Evolutionary conservation across 2,888 invertebrate genomes (phyloP), one percentile per base, ranked within the genome.

Genomic region (Acanthopleura granulata): DNA sequence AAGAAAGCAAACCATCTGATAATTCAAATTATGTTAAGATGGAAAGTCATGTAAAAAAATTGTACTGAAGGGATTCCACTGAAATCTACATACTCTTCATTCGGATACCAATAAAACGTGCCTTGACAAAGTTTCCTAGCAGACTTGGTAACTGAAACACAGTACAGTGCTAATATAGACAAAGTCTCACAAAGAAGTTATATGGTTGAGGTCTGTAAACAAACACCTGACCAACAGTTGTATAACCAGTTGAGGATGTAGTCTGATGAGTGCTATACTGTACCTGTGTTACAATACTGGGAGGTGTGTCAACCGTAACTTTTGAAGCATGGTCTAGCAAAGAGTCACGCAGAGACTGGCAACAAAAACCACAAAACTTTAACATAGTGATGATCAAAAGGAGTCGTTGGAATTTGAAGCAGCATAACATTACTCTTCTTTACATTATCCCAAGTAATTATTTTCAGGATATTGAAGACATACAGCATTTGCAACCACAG

Each of bases 291-390:
- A 97, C 94, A 82, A 98, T 97, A 25, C 95, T 94, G 69, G 93
- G 92, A 88, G 94, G 95, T 0, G 96, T 96, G 76, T 95, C 87
- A 22, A 82, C 80, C 30, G 83, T 84, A 14, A 87, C 81, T 73
- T 87, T 87, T 1, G 84, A 83, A 72, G 85, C 88, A 83, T 99
- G 98, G 62, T 94, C 93, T 77, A 99, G 92, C 70, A 99, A 91
- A 0, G 99, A 98, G 91, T 98, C 96, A 81, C 98, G 92, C 40
- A 99, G 92, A 0, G 97, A 96, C 82, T 93, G 40, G 40, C 40
- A 40, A 9, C n/a, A 40, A 9, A 40, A 40, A 40, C 40, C 3
- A 40, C 3, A 40, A 40, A 40, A 40, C 40, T 6, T 40, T 40
- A 6, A 9, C 9, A 40, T 40, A 40, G 4, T 40, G 40, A 40